A percentile compares a stretch with the other conserved stretches of the same genome.
These are phyloP conservation scores for Morelia viridis DNA, from an alignment of 2,797 vertebrate genomes.

Conservation along the genomic window DNA sequence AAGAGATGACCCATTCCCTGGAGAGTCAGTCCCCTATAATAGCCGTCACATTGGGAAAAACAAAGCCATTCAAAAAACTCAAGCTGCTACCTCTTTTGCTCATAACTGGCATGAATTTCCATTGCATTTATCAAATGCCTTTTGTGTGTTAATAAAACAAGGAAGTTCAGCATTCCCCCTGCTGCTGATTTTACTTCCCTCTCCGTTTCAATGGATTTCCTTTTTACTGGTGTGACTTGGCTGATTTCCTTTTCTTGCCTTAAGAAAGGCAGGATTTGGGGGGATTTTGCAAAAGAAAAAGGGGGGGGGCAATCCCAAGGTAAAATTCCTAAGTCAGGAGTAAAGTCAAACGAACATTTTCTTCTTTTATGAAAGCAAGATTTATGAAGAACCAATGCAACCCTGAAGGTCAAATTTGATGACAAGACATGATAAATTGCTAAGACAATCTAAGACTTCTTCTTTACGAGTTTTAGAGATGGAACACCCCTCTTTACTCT, in stretches of 20 bases:
- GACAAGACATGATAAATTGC: neutral
- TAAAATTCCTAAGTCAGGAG: neutral
- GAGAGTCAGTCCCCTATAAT: fast-evolving
- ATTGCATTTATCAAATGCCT: neutral
- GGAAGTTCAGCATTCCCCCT: fast-evolving
- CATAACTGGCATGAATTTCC: neutral
- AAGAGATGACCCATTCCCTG: neutral
- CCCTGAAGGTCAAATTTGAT: neutral
- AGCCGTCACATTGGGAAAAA: neutral
- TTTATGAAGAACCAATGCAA: neutral
- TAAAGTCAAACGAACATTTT: neutral
- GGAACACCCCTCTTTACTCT: neutral
- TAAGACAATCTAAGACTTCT: neutral
- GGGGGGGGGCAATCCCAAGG: neutral
- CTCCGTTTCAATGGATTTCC: fast-evolving
- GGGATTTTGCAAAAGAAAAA: neutral
- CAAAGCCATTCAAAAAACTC: neutral
- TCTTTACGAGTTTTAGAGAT: neutral
- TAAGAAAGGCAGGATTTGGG: fast-evolving
- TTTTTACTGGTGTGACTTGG: neutral
- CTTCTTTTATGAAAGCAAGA: neutral
- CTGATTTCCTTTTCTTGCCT: neutral
- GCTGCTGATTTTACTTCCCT: neutral
- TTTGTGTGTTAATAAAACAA: neutral
- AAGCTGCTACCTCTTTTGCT: neutral